Evolutionary conservation across 2,888 invertebrate species (phyloP), one percentile per base, ranked within the genome.

Genomic region (Celastrina argiolus): DNA sequence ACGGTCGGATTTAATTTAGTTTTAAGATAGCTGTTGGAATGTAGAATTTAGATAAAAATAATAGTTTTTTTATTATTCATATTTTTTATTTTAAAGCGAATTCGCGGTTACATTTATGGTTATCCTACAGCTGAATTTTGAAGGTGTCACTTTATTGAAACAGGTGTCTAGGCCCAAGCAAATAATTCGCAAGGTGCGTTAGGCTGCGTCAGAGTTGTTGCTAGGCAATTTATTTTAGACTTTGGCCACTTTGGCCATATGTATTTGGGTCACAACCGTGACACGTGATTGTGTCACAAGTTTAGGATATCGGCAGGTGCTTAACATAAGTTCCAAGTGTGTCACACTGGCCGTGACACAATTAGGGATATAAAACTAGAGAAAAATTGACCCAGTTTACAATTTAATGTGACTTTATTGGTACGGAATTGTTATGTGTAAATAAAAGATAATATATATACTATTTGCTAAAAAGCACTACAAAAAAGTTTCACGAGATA

Each of bases 231-330:
- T 31, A 31, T 31, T 31, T 31, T 31, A 51, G 51, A 51, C 22
- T 51, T 51, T 26, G 26, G 14, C 22, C 41, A n/a, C 41, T n/a
- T 41, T 12, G 39, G 41, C 41, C 51, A 51, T 18, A 45, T 51
- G 51, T 51, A 51, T 51, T 26, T 51, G 51, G 51, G 51, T 51
- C 22, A 22, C 51, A 51, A 51, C 22, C 51, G 22, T 51, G 51
- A 51, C 51, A 51, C 5, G 12, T 22, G 51, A 22, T 26, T 51
- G 51, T 26, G 51, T 45, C 45, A 45, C 45, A 45, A 8, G 45
- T 45, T 45, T 51, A 51, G 51, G 51, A 51, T 51, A 51, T 51
- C 51, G 22, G 51, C 51, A 51, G 22, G 51, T 51, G 51, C 51
- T 51, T 51, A 51, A 14, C 51, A 51, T 51, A 51, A 51, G 51